These are phyloP conservation scores for Misgurnus anguillicaudatus DNA, from an alignment of 2,113 vertebrate species.

Conservation along the genomic window DNA sequence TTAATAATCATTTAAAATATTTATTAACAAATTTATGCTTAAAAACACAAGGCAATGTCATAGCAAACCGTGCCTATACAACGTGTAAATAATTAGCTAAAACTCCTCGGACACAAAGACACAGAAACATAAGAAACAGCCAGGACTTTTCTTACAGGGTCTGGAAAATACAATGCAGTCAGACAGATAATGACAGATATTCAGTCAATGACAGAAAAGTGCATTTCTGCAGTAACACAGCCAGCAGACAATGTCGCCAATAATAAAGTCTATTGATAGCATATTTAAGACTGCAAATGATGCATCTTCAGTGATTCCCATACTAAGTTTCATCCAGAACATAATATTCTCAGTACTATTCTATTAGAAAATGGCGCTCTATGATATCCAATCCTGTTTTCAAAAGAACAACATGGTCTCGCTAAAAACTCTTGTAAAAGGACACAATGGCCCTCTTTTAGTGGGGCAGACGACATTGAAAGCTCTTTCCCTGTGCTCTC, in stretches of 20 bases:
- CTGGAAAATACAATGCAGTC: neutral
- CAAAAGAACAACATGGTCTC: neutral
- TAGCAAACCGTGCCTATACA: too few species aligned
- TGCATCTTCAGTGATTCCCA: neutral
- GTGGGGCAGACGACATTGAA: neutral
- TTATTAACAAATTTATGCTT: too few species aligned
- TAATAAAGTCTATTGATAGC: neutral
- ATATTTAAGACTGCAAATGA: neutral
- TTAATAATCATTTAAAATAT: too few species aligned
- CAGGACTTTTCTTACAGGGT: neutral
- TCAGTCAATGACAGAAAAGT: neutral
- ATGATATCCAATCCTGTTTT: neutral
- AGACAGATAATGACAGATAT: slow-evolving; percentile 11
- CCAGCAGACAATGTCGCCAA: neutral
- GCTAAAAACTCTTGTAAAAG: neutral
- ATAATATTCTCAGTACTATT: neutral
- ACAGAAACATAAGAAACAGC: neutral
- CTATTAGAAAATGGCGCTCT: neutral
- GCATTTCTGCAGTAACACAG: neutral
- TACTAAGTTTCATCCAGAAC: neutral
- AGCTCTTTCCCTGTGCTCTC: neutral
- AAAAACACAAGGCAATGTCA: neutral
- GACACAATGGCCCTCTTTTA: neutral
- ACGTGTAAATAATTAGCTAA: neutral
- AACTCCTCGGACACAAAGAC: neutral